Conservation (phyloP, 2,888 invertebrate species). For the Drosophila siamana region DNA sequence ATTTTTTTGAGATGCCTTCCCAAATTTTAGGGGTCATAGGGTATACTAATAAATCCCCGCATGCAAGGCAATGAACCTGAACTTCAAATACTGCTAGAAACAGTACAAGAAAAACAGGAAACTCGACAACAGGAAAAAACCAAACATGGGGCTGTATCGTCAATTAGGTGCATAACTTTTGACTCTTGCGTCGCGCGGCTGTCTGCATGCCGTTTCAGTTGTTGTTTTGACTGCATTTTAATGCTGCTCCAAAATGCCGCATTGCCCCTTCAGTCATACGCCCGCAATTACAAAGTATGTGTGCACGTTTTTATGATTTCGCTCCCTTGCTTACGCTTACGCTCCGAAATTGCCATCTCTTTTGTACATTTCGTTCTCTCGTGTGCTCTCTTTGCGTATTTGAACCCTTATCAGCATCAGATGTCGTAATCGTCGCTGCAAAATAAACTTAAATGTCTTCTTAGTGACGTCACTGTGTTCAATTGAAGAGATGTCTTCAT, state of each 20-base stretch:
- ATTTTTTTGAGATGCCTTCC: background rate
- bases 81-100: constrained; percentile 56
- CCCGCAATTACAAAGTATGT: constrained; percentile 10
- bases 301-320: constrained; percentile 26
- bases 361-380: background rate
- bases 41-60: constrained; percentile 57
- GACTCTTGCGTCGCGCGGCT: constrained; percentile 40
- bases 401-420: constrained; percentile 62
- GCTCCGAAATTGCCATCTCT: constrained; percentile 25
- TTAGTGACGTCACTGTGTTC: constrained; percentile 64
- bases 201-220: constrained; percentile 43
- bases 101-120: constrained; percentile 42
- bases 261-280: constrained; percentile 46
- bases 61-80: constrained; percentile 80
- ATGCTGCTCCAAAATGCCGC: constrained; percentile 66
- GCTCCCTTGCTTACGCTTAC: constrained; percentile 22
- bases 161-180: constrained; percentile 70
- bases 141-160: constrained; percentile 31
- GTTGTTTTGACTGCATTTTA: constrained; percentile 52
- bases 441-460: constrained; percentile 32
- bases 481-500: constrained; percentile 49
- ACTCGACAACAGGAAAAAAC: constrained; percentile 26
- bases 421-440: constrained; percentile 53
- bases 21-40: background rate
- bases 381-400: constrained; percentile 21